Conservation (phyloP, 2,888 invertebrate species). For the Tetrapedia diversipes region DNA sequence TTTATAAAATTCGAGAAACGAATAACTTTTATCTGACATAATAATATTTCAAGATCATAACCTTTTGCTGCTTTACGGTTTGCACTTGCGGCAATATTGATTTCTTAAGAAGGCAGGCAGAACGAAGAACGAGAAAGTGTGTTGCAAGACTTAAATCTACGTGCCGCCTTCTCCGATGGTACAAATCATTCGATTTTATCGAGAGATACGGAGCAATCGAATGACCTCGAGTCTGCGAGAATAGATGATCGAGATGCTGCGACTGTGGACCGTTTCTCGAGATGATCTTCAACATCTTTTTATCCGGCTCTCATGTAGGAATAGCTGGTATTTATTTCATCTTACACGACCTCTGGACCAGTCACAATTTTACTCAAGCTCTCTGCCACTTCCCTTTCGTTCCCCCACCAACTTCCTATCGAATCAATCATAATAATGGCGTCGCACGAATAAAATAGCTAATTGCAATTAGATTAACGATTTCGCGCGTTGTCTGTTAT, state of each 20-base stretch:
- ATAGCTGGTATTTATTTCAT: constrained; percentile 59
- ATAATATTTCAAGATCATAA: no score
- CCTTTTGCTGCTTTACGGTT: no score
- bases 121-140: background rate
- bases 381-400: constrained; percentile 4
- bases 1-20: no score
- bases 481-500: no score
- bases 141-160: constrained; percentile 18
- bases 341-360: constrained; percentile 59
- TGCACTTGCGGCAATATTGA: background rate
- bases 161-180: background rate
- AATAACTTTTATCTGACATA: no score
- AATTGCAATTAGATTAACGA: background rate
- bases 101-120: background rate
- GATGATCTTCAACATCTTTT: constrained; percentile 79
- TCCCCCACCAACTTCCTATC: background rate
- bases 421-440: background rate
- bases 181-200: constrained; percentile 21
- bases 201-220: constrained; percentile 39
- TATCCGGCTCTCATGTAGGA: constrained; percentile 72
- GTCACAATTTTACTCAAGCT: constrained; percentile 33
- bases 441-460: background rate
- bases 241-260: constrained; percentile 74
- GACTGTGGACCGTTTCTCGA: constrained; percentile 75
- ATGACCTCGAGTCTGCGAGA: constrained; percentile 45